These are phyloP conservation scores for Cladorhizidae sp. DNA, from an alignment of 37 sponge, comb jelly and placozoan species.

Conservation along the genomic window DNA sequence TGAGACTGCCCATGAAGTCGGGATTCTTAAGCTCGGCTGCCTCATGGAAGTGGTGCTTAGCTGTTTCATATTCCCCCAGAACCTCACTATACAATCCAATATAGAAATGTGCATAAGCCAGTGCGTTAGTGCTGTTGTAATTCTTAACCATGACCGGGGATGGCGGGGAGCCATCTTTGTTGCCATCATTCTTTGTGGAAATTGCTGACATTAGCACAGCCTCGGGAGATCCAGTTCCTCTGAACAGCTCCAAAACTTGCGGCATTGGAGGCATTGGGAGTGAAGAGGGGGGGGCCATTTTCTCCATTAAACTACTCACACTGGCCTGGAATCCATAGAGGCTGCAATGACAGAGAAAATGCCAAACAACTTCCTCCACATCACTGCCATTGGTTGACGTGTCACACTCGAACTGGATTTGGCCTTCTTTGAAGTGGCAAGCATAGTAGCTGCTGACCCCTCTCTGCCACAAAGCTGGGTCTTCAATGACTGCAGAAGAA, in stretches of 20 bases:
- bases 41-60: constrained; percentile 28
- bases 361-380: constrained; percentile 64
- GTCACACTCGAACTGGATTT: constrained; percentile 48
- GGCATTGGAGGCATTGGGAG: constrained; percentile 35
- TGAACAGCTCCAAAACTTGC: constrained; percentile 41
- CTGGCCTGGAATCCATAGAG: constrained; percentile 19
- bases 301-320: no score
- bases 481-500: neutral
- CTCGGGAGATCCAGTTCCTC: constrained; percentile 16
- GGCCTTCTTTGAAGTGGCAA: constrained; percentile 41
- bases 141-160: constrained; percentile 11
- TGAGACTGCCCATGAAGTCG: constrained; percentile 62
- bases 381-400: constrained; percentile 53
- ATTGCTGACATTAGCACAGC: constrained; percentile 38
- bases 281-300: neutral
- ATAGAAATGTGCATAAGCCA: constrained; percentile 71
- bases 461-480: constrained; percentile 56
- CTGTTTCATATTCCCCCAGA: neutral
- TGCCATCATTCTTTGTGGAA: neutral
- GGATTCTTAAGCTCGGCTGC: constrained; percentile 50
- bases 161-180: no score
- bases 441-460: constrained; percentile 49
- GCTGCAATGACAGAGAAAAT: constrained; percentile 47
- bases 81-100: constrained; percentile 44
- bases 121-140: constrained; percentile 59